Evolutionary conservation across 2,797 vertebrate genomes (phyloP).

Genomic region (Xerus rutilus): DNA sequence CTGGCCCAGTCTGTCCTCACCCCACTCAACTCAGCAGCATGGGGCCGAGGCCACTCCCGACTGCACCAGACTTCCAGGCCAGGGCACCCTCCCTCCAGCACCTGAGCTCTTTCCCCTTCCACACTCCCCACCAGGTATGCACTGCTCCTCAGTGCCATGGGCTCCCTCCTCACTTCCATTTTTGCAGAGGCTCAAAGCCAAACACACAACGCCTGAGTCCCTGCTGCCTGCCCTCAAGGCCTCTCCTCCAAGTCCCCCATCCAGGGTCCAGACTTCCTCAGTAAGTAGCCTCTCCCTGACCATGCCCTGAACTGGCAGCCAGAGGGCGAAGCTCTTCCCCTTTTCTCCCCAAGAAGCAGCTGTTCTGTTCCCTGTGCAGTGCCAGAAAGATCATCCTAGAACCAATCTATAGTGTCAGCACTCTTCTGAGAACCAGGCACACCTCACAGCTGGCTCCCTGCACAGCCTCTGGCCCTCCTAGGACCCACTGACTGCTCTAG

Average conservation of each 20-base stretch:
- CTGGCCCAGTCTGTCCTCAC: not conserved
- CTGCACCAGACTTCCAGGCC: too few species aligned
- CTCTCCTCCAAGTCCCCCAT: not conserved
- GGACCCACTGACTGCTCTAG: fast-evolving
- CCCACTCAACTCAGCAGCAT: fast-evolving
- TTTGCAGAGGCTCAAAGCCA: not conserved
- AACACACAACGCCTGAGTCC: not conserved
- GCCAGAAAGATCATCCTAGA: not conserved
- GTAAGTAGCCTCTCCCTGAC: not conserved
- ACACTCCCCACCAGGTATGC: not conserved
- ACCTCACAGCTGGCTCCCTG: not conserved
- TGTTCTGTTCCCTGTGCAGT: not conserved
- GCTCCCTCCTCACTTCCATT: not conserved
- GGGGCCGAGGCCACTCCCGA: not conserved
- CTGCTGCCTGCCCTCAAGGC: not conserved
- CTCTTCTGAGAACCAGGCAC: too few species aligned
- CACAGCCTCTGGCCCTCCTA: not conserved
- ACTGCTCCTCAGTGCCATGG: not conserved
- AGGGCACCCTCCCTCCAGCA: not conserved
- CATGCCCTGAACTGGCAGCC: not conserved
- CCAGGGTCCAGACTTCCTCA: not conserved
- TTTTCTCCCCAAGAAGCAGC: not conserved
- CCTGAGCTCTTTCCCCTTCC: not conserved
- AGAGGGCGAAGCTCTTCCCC: too few species aligned
- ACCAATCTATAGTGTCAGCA: not conserved